Conservation (phyloP, 2,113 vertebrate genomes). For the Cisticola juncidis region DNA sequence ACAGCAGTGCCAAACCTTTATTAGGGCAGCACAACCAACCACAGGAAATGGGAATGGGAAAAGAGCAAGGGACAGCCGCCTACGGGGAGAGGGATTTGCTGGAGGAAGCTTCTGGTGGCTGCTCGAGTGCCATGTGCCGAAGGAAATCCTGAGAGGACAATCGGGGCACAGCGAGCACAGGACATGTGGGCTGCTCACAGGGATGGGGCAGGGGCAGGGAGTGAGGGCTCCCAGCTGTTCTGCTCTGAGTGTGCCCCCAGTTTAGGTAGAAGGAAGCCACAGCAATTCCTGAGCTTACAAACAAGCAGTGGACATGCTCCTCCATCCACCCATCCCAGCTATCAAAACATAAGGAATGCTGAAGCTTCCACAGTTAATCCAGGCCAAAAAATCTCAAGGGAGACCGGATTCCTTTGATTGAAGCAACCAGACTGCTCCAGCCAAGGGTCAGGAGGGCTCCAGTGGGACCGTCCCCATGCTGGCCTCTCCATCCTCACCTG, state of each 20-base stretch:
- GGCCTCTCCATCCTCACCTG: neutral
- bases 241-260: neutral
- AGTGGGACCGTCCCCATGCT: neutral
- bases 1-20: constrained; percentile 75
- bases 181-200: neutral
- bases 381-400: neutral
- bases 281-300: neutral
- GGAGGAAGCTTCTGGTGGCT: constrained; percentile 7
- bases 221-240: neutral
- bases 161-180: neutral
- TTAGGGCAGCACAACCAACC: constrained; percentile 70
- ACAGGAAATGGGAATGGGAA: constrained; percentile 75
- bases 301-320: neutral
- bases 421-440: neutral
- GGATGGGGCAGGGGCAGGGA: neutral
- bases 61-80: neutral
- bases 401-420: neutral
- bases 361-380: neutral
- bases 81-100: neutral
- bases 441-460: neutral
- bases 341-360: neutral
- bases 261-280: neutral
- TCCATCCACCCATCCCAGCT: neutral
- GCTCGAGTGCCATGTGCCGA: neutral
- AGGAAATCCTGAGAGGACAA: constrained; percentile 39